phyloP scores from a whole-genome alignment of 2,113 vertebrate genomes.

The Sporophila hypoxantha region DNA sequence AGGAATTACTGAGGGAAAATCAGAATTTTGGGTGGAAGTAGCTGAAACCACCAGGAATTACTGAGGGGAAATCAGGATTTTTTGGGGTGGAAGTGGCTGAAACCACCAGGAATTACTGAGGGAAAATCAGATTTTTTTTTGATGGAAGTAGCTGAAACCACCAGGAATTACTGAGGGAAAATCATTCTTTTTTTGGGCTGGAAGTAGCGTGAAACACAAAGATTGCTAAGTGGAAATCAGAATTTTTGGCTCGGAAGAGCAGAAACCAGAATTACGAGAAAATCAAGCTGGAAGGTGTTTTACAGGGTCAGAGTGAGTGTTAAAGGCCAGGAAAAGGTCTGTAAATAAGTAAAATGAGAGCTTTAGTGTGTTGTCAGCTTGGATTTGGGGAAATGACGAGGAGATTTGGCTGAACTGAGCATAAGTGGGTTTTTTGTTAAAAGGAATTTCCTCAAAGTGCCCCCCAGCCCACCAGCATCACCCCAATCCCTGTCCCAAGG shows the following conservation, averaged over 20 bases:
- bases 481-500: background rate
- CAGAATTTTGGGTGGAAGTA: no score
- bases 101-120: background rate
- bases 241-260: no score
- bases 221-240: background rate
- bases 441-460: background rate
- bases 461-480: background rate
- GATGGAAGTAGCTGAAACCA: background rate
- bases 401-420: background rate
- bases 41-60: background rate
- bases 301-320: background rate
- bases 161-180: background rate
- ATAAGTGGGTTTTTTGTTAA: no score
- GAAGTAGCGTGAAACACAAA: background rate
- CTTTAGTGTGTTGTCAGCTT: background rate
- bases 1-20: background rate
- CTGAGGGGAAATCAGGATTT: background rate
- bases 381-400: background rate
- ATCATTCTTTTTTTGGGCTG: no score
- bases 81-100: no score
- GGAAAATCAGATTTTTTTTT: background rate
- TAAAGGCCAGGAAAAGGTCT: background rate
- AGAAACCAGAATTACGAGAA: background rate
- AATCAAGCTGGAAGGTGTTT: background rate
- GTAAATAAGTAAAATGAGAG: conserved; percentile 18